Conservation (phyloP, 1,140 invertebrate species). For the Papilio helenus region DNA sequence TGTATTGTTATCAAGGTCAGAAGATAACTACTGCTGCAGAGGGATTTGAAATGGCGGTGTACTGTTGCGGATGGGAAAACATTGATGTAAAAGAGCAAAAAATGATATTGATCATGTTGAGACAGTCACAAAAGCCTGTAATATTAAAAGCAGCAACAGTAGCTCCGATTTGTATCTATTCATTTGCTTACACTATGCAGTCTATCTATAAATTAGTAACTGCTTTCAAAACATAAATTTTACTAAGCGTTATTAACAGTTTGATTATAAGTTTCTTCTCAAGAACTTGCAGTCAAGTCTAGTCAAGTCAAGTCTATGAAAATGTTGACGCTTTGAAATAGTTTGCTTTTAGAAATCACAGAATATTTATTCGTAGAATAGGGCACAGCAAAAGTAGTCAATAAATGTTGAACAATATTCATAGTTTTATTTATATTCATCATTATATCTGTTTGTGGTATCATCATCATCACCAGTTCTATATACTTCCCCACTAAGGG, state of each 20-base stretch:
- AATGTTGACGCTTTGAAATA: background rate
- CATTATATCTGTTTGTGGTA: too few relatives aligned
- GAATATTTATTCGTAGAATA: too few relatives aligned
- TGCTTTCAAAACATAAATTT: conserved; percentile 48
- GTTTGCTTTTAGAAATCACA: background rate
- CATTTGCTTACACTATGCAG: conserved; percentile 63
- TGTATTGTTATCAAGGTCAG: conserved; percentile 72
- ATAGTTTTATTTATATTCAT: background rate
- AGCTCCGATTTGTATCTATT: conserved; percentile 68
- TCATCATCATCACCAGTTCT: too few relatives aligned
- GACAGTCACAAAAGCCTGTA: conserved; percentile 62
- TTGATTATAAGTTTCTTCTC: background rate
- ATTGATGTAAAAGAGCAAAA: conserved; percentile 63
- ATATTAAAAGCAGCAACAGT: conserved; percentile 67
- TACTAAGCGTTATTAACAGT: background rate
- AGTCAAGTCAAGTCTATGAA: too few relatives aligned
- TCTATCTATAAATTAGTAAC: conserved; percentile 55
- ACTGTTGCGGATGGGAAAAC: conserved; percentile 73
- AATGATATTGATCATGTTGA: conserved; percentile 58
- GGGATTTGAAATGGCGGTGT: conserved; percentile 60
- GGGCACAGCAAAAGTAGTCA: background rate
- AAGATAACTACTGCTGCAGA: conserved; percentile 63
- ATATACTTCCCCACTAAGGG: too few relatives aligned
- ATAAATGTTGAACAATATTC: background rate
- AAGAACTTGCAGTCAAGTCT: too few relatives aligned